These are phyloP conservation scores for Diachasma alloeum DNA, from an alignment of 1,140 invertebrate genomes.

Conservation along the genomic window DNA sequence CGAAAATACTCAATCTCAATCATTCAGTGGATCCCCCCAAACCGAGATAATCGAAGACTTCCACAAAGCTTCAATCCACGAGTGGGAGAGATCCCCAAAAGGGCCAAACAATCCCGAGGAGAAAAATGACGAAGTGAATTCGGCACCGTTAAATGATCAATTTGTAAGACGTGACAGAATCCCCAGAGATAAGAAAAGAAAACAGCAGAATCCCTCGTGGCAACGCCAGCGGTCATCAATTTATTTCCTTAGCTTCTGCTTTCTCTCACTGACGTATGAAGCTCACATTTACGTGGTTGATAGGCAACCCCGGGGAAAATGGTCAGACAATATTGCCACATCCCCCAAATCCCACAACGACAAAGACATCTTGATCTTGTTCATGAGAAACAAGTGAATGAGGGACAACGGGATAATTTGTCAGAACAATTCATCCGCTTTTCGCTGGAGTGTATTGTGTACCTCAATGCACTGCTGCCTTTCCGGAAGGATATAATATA, in stretches of 20 bases:
- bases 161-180: neutral
- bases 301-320: neutral
- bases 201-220: neutral
- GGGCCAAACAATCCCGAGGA: neutral
- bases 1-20: no score
- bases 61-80: no score
- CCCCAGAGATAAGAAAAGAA: neutral
- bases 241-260: neutral
- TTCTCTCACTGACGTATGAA: neutral
- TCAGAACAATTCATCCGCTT: neutral
- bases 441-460: neutral
- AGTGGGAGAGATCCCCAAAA: neutral
- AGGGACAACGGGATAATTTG: neutral
- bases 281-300: neutral
- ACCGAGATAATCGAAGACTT: no score
- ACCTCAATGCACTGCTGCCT: neutral
- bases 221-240: neutral
- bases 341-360: neutral
- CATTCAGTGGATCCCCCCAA: no score
- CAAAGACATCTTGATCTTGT: neutral
- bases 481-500: neutral
- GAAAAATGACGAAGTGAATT: constrained; percentile 2
- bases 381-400: neutral
- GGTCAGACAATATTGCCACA: neutral
- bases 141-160: neutral